Evolutionary conservation across 2,888 invertebrate genomes (phyloP), one percentile per base, ranked within the genome.

Genomic region (Matsumyia berberina): DNA sequence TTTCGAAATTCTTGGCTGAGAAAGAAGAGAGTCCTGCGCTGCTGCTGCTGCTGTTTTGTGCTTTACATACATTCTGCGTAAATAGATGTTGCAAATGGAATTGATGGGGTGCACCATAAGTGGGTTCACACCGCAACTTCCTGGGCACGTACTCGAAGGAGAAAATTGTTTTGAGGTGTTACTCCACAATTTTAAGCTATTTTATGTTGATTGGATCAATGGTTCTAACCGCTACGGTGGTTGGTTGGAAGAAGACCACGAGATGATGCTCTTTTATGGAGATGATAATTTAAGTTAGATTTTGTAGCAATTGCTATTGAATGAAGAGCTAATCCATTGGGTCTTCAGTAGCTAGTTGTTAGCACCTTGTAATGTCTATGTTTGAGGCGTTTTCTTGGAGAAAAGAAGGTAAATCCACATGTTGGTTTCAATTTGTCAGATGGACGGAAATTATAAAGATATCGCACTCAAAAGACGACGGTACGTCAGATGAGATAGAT

Each of bases 161-260:
- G 80, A 76, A 85, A 80, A 85, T 80, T 85, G 80, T 76, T 80
- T 80, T 76, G 80, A 85, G 85, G 85, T 85, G 85, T 85, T 85
- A 64, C 80, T 70, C 70, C 57, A 85, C 80, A 80, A 70, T 76
- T 80, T 80, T 80, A 49, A 85, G 80, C 80, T 85, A 80, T 85
- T 80, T 85, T 73, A 70, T 74, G 74, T 57, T 85, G 85, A 80
- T 85, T 85, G 80, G 53, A 76, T 85, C 85, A 80, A 74, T 85
- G 73, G 78, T 44, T 82, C 58, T 72, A 78, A 78, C 44, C 12
- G 39, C n/a, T 64, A 55, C 46, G 49, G 12, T 9, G 31, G 31
- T 44, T 24, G 19, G 9, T 42, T 44, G n/a, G 4, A 24, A 9
- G 11, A 64, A 62, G 53, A 24, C 29, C 44, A 74, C 62, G 37